Evolutionary conservation across 2,888 invertebrate species (phyloP), one percentile per base, ranked within the genome.

Genomic region (Phasia obesa): DNA sequence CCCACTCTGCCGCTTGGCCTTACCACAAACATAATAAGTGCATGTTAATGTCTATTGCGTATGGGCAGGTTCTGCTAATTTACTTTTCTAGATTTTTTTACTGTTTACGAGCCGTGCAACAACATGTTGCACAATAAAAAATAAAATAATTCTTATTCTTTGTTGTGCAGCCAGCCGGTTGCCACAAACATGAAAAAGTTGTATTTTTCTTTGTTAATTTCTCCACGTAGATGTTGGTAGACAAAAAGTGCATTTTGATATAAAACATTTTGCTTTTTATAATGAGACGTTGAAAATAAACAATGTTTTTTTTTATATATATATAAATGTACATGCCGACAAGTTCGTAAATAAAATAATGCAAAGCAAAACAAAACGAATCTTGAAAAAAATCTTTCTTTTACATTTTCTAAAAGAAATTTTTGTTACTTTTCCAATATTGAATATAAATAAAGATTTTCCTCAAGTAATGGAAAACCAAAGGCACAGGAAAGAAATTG

Each of bases 271-370:
- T n/a, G 38, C 15, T 47, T 47, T 47, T 47, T 17, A 47, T 47
- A 53, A 53, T 77, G 4, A 69, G 53, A 53, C 27, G 55, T 42
- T 62, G 23, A 35, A 55, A 70, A 70, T 62, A 3, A 62, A 70
- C 5, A 62, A 62, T 15, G 44, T 59, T 2, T 35, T 76, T 69
- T 49, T 35, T 31, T n/a, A n/a, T n/a, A n/a, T n/a, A n/a, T n/a
- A n/a, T n/a, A n/a, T n/a, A n/a, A n/a, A n/a, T n/a, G 15, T 15
- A 55, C 64, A 70, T 70, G 70, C 64, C 77, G 77, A 49, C 70
- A 77, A 77, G 77, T 70, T 70, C 62, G 47, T 77, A 64, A 64
- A 77, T 49, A 60, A 69, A 51, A n/a, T 62, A 4, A 42, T 2
- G 19, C 4, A 19, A 44, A 44, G 4, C n/a, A 4, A 25, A 31